Evolutionary conservation across 2,113 vertebrate genomes (phyloP).

Genomic region (Cyrtonyx montezumae): DNA sequence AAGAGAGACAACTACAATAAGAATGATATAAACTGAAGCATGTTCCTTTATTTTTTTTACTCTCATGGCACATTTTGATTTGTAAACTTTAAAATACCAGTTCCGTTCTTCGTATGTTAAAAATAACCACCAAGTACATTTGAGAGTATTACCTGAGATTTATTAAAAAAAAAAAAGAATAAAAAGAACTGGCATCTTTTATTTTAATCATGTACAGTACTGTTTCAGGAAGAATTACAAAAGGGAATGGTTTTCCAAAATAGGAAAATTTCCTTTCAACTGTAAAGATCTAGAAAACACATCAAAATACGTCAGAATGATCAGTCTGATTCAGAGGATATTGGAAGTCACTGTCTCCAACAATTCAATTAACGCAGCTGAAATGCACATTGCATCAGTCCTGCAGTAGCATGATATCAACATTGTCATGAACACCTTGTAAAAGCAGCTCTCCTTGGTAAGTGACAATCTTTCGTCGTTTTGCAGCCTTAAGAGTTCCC

Average conservation of each 20-base stretch:
- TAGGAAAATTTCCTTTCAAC: conserved; percentile 40
- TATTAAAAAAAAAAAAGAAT: neutral
- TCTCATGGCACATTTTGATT: conserved; percentile 47
- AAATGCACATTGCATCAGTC: conserved; percentile 71
- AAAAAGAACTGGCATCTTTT: neutral
- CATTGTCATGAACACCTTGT: conserved; percentile 94
- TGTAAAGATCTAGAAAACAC: conserved; percentile 78
- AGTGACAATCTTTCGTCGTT: conserved; percentile 85
- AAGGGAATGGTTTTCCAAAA: conserved; percentile 69
- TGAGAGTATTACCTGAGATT: conserved; percentile 63
- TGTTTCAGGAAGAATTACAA: conserved; percentile 63
- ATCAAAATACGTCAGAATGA: conserved; percentile 36
- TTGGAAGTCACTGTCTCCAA: conserved; percentile 38
- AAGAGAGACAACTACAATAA: neutral
- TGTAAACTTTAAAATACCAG: conserved; percentile 55
- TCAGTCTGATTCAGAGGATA: conserved; percentile 46
- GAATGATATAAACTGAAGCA: neutral
- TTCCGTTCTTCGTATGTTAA: conserved; percentile 23
- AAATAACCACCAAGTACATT: conserved; percentile 47
- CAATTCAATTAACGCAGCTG: neutral
- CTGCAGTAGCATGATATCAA: conserved; percentile 87
- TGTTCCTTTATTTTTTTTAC: conserved; percentile 71
- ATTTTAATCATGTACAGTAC: conserved; percentile 47
- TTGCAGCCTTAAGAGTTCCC: conserved; percentile 94
- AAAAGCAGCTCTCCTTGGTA: conserved; percentile 90